Evolutionary conservation across 1,140 invertebrate genomes (phyloP), one percentile per base, ranked within the genome.

Genomic region (Drosophila lowei): DNA sequence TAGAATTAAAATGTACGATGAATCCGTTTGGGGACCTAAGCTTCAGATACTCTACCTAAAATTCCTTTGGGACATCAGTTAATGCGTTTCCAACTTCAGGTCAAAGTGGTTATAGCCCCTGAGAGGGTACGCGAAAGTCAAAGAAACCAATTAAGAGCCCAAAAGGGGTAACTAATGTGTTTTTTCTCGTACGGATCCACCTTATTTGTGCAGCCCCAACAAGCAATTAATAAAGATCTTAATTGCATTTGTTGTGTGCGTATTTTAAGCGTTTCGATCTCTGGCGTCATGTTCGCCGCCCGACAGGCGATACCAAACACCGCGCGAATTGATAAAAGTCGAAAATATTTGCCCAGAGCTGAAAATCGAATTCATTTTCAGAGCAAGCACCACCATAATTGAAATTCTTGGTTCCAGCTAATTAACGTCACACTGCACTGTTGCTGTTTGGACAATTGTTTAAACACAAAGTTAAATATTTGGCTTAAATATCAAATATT

Each of bases 361-460:
- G 25, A 7, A 43, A 72, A 72, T 68, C 72, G 75, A 79, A 76
- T 72, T 64, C 60, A 52, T 64, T 67, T 57, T 52, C 23, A 4
- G 23, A 25, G 23, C 23, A 25, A 25, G 23, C 23, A 6, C 4
- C 3, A 5, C 49, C 54, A 55, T 58, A 66, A 75, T 75, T 52
- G 63, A 60, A 57, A 57, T 55, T 77, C 70, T 68, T 41, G 42
- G 56, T 44, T 23, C 44, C 55, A 53, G 65, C 77, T 84, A 84
- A 84, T 84, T 84, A 86, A 73, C 77, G 81, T 84, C 62, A 59
- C 25, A 44, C 23, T 25, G 23, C 15, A 25, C 28, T 8, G 41
- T 43, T 65, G 23, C 59, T 80, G 72, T 81, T 83, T 86, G 57
- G 60, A 34, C 80, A 84, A 79, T 74, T 84, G 79, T 67, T 49